Percentiles rank a stretch among this genome's conserved stretches.
Evolutionary conservation across 2,888 invertebrate genomes (phyloP).

Genomic region (Melikaiella ostensackeni): DNA sequence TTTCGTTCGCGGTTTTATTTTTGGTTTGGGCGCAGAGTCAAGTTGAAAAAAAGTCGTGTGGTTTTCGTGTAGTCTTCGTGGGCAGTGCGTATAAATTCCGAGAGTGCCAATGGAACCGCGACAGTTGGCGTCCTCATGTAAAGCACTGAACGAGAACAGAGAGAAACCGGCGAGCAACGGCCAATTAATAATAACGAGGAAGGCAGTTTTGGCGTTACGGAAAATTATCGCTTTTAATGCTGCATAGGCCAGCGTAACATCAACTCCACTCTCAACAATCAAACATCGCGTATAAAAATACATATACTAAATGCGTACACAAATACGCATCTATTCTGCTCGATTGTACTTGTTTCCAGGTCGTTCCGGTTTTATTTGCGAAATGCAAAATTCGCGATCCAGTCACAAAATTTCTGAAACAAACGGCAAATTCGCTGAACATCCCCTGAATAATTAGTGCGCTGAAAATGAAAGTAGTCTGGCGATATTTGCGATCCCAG

Average conservation of each 20-base stretch:
- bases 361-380: constrained; percentile 60
- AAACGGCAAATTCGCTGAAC: constrained; percentile 34
- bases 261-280: constrained; percentile 44
- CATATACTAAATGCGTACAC: not conserved
- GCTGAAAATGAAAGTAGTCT: constrained; percentile 72
- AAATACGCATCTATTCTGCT: constrained; percentile 14
- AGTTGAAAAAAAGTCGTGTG: not conserved
- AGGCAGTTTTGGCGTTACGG: constrained; percentile 68
- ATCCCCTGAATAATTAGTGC: constrained; percentile 69
- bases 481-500: constrained; percentile 66
- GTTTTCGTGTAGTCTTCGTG: constrained; percentile 3
- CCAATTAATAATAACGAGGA: constrained; percentile 72
- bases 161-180: constrained; percentile 53
- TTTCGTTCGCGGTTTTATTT: not conserved
- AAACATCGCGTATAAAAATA: constrained; percentile 48
- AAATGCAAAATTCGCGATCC: constrained; percentile 52
- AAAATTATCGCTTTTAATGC: constrained; percentile 71
- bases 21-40: not conserved
- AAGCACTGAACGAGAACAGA: constrained; percentile 24
- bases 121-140: constrained; percentile 32
- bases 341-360: constrained; percentile 13
- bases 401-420: constrained; percentile 36
- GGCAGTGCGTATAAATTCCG: constrained; percentile 31
- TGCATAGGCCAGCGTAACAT: no score
- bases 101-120: constrained; percentile 37